A percentile compares a stretch with the other conserved stretches of the same genome.
These are phyloP conservation scores for Apis laboriosa DNA, from an alignment of 1,140 invertebrate genomes.

Conservation along the genomic window DNA sequence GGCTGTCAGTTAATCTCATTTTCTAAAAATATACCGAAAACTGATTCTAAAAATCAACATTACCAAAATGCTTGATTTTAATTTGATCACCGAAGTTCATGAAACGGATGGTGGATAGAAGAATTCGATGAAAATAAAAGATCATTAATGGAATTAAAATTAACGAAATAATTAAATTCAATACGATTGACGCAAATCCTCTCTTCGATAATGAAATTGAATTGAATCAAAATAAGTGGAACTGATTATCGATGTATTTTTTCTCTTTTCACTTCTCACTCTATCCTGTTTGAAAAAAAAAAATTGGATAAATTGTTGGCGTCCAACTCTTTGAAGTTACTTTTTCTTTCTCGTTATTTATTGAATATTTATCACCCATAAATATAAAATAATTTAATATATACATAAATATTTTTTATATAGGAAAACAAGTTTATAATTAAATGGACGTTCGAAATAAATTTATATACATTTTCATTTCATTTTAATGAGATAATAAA, in stretches of 20 bases:
- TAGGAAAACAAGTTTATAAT: too few species aligned
- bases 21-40: slow-evolving; percentile 21
- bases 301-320: too few species aligned
- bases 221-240: not conserved
- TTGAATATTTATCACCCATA: too few species aligned
- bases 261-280: not conserved
- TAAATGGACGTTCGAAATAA: too few species aligned
- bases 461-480: too few species aligned
- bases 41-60: not conserved
- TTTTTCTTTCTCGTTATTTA: too few species aligned
- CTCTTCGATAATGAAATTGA: not conserved
- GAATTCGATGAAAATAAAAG: not conserved
- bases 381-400: too few species aligned
- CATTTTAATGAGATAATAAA: too few species aligned
- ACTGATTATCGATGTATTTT: not conserved
- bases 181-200: not conserved
- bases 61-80: not conserved
- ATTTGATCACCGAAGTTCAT: not conserved
- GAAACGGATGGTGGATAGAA: not conserved
- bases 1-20: not conserved
- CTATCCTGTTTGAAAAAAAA: too few species aligned
- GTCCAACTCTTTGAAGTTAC: too few species aligned
- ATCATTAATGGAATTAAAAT: not conserved
- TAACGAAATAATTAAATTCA: not conserved
- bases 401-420: too few species aligned